Evolutionary conservation across 2,888 invertebrate genomes (phyloP).

Genomic region (Holacanthella duospinosa): DNA sequence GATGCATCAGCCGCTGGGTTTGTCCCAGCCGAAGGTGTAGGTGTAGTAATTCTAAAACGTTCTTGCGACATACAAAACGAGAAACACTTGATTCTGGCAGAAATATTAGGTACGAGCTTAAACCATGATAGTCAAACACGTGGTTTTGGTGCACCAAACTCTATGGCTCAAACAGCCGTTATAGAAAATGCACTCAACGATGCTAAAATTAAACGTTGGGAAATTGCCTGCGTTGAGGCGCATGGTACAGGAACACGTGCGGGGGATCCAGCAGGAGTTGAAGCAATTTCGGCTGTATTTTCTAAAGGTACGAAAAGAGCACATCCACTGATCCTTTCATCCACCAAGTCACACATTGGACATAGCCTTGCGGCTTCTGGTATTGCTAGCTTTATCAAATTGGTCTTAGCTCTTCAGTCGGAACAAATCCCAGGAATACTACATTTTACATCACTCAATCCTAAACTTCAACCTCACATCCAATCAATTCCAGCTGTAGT

Average conservation of each 20-base stretch:
- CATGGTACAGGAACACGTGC: constrained; percentile 50
- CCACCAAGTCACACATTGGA: constrained; percentile 90
- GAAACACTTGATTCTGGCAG: not conserved
- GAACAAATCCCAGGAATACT: constrained; percentile 38
- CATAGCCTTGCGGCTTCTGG: constrained; percentile 78
- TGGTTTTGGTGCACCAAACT: not conserved
- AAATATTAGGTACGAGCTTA: not conserved
- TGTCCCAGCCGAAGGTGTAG: not conserved
- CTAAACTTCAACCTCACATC: constrained; percentile 9
- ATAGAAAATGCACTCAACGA: constrained; percentile 79
- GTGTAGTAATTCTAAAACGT: not conserved
- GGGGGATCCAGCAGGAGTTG: constrained; percentile 85
- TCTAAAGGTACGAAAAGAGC: constrained; percentile 56
- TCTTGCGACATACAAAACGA: not conserved
- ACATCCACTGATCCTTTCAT: constrained; percentile 75
- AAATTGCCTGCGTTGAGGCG: constrained; percentile 46
- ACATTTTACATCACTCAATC: constrained; percentile 36
- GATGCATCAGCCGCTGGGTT: not conserved
- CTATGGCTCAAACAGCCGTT: constrained; percentile 59
- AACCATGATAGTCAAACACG: not conserved
- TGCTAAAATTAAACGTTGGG: constrained; percentile 48
- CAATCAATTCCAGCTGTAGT: not conserved
- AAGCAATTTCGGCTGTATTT: constrained; percentile 68
- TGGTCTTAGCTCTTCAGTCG: constrained; percentile 40
- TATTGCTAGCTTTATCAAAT: constrained; percentile 46